Base-by-base conservation (phyloP, 2,797 vertebrate genomes). In the Crocidura indochinensis region DNA sequence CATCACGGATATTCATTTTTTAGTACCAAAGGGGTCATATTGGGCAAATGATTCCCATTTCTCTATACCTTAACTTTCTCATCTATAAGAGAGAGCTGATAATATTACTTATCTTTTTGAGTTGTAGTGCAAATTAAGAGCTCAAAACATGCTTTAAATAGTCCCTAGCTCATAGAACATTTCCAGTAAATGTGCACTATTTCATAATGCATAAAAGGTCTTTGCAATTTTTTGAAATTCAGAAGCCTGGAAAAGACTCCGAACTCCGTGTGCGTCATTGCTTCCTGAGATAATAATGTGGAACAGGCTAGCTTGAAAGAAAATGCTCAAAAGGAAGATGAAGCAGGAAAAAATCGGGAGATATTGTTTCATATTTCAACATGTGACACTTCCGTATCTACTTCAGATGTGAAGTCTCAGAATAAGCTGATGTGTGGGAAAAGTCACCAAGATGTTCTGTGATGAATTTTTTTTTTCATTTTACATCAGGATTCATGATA, bases 221-320 rank as follows among this genome's bases (percentile, higher is more conserved):
- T 91, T 46, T n/a, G 38, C 26, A 22, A 73, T 77, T 78, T 47
- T 64, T 46, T 69, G 65, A 80, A 93, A 90, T 74, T 90, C 31
- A 64, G 91, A 75, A n/a, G 24, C 22, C 19, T 26, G 12, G 38
- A 51, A 85, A 92, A 82, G 29, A 75, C 5, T 10, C 49, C 31
- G 27, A 10, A n/a, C 15, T 27, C 90, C 76, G 44, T 10, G 24
- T 51, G n/a, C 5, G 38, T 56, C 49, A 38, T 73, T 15, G 10
- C 56, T 87, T 79, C 67, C 73, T 53, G 19, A 78, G 22, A 93
- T 72, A 68, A 85, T 5, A 80, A 69, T 53, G 38, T 56, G 19
- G 19, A 81, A 90, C 1, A 38, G 53, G 31, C 38, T 60, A 53
- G 31, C 49, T 64, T 85, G 24, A 68, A 78, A 80, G 15, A 1